These are phyloP conservation scores for Turritopsis rubra DNA, from an alignment of 30 jellyfish, hydroid and myxozoan genomes.

Conservation along the genomic window DNA sequence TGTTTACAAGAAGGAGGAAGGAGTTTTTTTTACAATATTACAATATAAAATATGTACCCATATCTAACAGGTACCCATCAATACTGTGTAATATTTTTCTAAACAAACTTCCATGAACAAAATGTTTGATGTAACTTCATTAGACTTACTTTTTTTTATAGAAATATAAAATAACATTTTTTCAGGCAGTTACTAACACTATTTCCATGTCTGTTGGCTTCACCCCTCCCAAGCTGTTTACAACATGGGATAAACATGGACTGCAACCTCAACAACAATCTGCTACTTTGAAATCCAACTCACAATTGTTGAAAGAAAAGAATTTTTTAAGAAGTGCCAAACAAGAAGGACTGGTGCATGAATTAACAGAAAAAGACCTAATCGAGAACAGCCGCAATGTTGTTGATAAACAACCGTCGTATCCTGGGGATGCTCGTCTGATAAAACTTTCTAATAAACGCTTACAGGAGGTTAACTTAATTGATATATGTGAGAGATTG, in stretches of 20 bases:
- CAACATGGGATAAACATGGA: neutral
- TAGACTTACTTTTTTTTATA: too few species aligned
- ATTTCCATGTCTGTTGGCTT: slow-evolving; percentile 1
- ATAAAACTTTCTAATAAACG: neutral
- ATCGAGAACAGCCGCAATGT: neutral
- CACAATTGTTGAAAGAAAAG: neutral
- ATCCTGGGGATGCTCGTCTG: slow-evolving; percentile 16
- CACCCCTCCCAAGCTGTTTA: neutral
- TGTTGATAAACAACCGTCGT: neutral
- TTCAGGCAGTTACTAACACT: neutral
- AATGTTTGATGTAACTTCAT: too few species aligned
- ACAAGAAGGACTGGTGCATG: neutral
- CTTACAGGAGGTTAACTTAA: slow-evolving; percentile 31
- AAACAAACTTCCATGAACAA: too few species aligned
- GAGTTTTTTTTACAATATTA: too few species aligned
- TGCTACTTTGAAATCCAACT: neutral
- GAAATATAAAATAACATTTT: neutral
- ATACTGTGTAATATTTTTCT: too few species aligned
- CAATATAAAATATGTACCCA: too few species aligned
- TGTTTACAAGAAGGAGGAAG: too few species aligned
- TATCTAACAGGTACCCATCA: too few species aligned
- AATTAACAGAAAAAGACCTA: slow-evolving; percentile 2
- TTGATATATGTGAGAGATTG: slow-evolving; percentile 37
- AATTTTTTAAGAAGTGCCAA: neutral
- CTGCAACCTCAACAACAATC: neutral